Evolutionary conservation across 1,140 invertebrate genomes (phyloP).

Genomic region (honey bee (Apis mellifera)): Amel_HAv3.1 CM009931.2:27299001-27299500

Average conservation of each 20-base stretch:
- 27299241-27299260: constrained; percentile 38
- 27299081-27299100: constrained; percentile 75
- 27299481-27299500: background rate
- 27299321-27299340: too few species aligned
- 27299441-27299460: too few species aligned
- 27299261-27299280: constrained; percentile 38
- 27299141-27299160: constrained; percentile 77
- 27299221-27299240: constrained; percentile 58
- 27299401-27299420: too few species aligned
- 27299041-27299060: constrained; percentile 47
- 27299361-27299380: too few species aligned
- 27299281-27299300: background rate
- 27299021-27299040: constrained; percentile 37
- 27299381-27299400: too few species aligned
- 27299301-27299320: too few species aligned
- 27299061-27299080: constrained; percentile 65
- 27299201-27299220: constrained; percentile 73
- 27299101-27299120: constrained; percentile 77
- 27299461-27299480: too few species aligned
- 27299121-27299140: constrained; percentile 77
- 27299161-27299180: constrained; percentile 70
- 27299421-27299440: too few species aligned
- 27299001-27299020: constrained; percentile 31
- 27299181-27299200: constrained; percentile 69
- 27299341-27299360: too few species aligned